These are phyloP conservation scores for Trichogramma dendrolimi DNA, from an alignment of 2,888 invertebrate species.

Conservation along the genomic window DNA sequence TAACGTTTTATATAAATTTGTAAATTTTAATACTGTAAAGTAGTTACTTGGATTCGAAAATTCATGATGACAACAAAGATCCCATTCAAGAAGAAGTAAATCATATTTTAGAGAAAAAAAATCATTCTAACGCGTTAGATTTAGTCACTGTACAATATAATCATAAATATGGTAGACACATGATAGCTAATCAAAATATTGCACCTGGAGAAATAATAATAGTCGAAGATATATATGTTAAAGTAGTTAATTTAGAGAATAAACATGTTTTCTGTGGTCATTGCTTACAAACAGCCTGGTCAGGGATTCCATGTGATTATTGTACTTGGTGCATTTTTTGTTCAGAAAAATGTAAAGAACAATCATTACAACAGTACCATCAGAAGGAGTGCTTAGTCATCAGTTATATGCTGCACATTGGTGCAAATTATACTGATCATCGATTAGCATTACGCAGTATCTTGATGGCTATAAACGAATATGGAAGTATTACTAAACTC, in stretches of 20 bases:
- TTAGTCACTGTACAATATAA: conserved; percentile 60
- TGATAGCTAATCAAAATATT: conserved; percentile 66
- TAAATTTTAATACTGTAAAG: too few species aligned
- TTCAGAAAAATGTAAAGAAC: conserved; percentile 60
- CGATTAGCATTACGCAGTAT: neutral
- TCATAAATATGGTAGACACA: conserved; percentile 64
- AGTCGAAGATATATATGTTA: conserved; percentile 70
- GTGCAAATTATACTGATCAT: too few species aligned
- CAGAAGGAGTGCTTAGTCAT: conserved; percentile 68
- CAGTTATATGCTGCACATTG: conserved; percentile 42
- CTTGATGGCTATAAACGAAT: conserved; percentile 39
- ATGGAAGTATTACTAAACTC: conserved; percentile 41
- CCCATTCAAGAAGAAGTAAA: too few species aligned
- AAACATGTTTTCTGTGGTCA: conserved; percentile 63
- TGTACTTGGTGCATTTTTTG: conserved; percentile 68
- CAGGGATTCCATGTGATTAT: conserved; percentile 61
- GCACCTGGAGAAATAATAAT: conserved; percentile 71
- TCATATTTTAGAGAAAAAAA: too few species aligned
- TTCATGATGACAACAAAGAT: too few species aligned
- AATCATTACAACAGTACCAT: conserved; percentile 69
- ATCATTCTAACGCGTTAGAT: conserved; percentile 54
- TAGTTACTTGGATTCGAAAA: too few species aligned
- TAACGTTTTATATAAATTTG: too few species aligned
- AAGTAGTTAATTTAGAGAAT: conserved; percentile 57
- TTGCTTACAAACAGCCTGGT: conserved; percentile 61